Evolutionary conservation across 2,113 vertebrate genomes (phyloP).

Genomic region (Poeciliopsis prolifica): DNA sequence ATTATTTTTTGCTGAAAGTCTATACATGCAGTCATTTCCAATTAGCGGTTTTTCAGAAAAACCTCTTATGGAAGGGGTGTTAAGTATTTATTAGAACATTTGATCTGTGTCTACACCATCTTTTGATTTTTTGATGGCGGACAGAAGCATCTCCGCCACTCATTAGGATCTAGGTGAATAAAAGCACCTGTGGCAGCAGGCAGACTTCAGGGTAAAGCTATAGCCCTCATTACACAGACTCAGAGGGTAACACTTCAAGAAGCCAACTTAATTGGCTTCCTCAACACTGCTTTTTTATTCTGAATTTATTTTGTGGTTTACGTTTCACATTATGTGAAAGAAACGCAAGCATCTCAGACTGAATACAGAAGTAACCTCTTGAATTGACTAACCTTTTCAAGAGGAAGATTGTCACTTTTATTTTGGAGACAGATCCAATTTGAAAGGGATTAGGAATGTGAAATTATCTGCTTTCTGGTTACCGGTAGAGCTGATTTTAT

Average conservation of each 20-base stretch:
- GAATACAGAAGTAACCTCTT: constrained; percentile 25
- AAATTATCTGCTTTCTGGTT: constrained; percentile 40
- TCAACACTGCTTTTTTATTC: constrained; percentile 44
- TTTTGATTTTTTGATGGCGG: constrained; percentile 35
- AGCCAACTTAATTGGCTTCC: constrained; percentile 57
- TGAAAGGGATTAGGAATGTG: constrained; percentile 20
- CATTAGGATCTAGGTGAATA: constrained; percentile 32
- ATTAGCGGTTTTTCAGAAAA: constrained; percentile 23
- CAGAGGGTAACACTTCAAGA: constrained; percentile 49
- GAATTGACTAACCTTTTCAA: constrained; percentile 23
- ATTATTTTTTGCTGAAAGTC: constrained; percentile 8
- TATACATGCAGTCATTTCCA: constrained; percentile 31
- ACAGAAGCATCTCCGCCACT: constrained; percentile 31
- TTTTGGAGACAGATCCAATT: constrained; percentile 7
- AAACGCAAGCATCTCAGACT: constrained; percentile 7
- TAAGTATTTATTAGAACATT: constrained; percentile 45
- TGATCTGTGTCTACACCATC: constrained; percentile 30
- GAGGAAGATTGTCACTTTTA: constrained; percentile 24
- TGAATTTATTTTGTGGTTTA: constrained; percentile 49
- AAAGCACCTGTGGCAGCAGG: constrained; percentile 20
- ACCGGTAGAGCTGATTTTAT: constrained; percentile 14
- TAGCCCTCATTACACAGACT: constrained; percentile 54
- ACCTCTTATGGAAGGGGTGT: constrained; percentile 18
- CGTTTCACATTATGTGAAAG: constrained; percentile 43
- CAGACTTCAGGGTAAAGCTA: constrained; percentile 45